Evolutionary conservation across 2,113 vertebrate genomes (phyloP).

Genomic region (Paramormyrops kingsleyae): DNA sequence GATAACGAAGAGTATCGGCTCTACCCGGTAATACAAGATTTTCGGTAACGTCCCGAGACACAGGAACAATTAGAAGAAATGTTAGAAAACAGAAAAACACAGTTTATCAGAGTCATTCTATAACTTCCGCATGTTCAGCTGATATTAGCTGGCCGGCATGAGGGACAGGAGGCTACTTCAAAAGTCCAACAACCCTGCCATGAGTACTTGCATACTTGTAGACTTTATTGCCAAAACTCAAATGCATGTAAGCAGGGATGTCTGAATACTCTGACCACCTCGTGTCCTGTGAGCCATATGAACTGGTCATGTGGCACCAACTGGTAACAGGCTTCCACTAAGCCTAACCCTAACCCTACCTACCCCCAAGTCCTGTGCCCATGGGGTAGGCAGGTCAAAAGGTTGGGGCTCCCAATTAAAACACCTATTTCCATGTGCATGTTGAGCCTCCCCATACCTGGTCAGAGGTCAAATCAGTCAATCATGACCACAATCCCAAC

Average conservation of each 20-base stretch:
- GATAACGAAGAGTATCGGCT: neutral
- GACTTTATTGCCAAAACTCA: neutral
- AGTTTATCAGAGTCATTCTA: neutral
- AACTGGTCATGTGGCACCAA: neutral
- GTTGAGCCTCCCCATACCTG: neutral
- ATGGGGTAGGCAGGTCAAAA: neutral
- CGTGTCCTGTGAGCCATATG: no score
- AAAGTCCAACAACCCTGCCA: neutral
- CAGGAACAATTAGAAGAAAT: neutral
- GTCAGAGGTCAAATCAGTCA: neutral
- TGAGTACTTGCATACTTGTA: slow-evolving; percentile 7
- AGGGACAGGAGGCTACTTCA: neutral
- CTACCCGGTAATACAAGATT: neutral
- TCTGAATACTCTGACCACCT: neutral
- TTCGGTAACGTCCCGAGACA: neutral
- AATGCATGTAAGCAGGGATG: neutral
- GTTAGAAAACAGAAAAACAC: neutral
- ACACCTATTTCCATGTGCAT: neutral
- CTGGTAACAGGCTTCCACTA: neutral
- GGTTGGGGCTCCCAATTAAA: neutral
- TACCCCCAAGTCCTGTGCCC: neutral
- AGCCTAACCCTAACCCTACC: no score
- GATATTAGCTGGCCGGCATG: neutral
- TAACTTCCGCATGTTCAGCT: neutral
- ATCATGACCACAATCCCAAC: neutral